Conservation (phyloP, 2,113 vertebrate genomes). For the Phyllostomus hastatus region DNA sequence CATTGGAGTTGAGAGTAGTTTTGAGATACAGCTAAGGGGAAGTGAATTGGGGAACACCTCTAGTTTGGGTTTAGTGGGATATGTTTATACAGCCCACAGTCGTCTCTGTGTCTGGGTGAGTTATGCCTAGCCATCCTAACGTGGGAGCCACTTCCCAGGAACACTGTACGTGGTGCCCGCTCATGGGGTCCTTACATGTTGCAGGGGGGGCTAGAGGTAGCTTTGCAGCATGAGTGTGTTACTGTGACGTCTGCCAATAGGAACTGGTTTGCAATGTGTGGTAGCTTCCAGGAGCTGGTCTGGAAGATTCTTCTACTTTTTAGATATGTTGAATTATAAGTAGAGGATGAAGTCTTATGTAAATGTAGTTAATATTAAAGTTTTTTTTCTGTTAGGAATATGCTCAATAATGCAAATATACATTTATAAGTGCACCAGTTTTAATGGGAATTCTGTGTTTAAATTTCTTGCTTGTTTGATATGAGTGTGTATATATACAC, state of each 20-base stretch:
- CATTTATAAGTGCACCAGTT: not conserved
- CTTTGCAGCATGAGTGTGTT: not conserved
- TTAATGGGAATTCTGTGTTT: not conserved
- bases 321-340: not conserved
- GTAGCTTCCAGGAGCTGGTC: not conserved
- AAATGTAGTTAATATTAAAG: not conserved
- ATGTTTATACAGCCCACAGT: not conserved
- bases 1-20: not conserved
- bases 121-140: not conserved
- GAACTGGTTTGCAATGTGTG: not conserved
- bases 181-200: not conserved
- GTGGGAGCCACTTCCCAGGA: not conserved
- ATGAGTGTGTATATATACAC: not conserved
- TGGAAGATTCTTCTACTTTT: not conserved
- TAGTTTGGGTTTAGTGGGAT: not conserved
- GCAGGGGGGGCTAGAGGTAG: not conserved
- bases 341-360: not conserved
- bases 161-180: too few species aligned
- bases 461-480: conserved; percentile 1
- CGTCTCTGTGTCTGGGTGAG: not conserved
- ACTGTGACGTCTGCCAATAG: not conserved
- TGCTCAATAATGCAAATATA: not conserved
- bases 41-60: not conserved
- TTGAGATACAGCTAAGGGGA: not conserved
- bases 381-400: conserved; percentile 30